Evolutionary conservation across 2,113 vertebrate species (phyloP).

Genomic region (Lonchura striata): DNA sequence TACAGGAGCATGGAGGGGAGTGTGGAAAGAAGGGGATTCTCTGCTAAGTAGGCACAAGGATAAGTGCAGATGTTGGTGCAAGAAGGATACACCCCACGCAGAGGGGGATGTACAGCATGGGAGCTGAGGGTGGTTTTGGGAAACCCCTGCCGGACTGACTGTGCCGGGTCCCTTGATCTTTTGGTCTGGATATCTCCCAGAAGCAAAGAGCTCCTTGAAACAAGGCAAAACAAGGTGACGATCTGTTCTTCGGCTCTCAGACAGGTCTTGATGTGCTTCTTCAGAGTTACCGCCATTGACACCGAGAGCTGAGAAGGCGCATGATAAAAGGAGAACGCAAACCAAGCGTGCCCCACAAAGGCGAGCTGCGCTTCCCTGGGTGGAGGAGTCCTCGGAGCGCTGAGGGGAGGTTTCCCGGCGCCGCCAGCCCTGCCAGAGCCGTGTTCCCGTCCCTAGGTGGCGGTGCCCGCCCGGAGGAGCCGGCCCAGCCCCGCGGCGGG

Average conservation of each 20-base stretch:
- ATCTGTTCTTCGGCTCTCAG: neutral
- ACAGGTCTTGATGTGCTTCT: neutral
- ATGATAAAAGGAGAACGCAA: neutral
- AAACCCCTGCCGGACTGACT: neutral
- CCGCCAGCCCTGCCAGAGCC: neutral
- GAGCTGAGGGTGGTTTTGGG: neutral
- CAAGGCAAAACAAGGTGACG: rapidly evolving
- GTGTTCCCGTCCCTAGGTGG: neutral
- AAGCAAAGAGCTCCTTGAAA: neutral
- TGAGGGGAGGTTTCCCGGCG: neutral
- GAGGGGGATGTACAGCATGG: neutral
- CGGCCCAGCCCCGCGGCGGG: neutral
- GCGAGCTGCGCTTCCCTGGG: neutral
- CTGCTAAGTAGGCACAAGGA: neutral
- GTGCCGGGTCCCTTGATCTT: neutral
- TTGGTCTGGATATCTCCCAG: neutral
- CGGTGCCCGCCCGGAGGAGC: neutral
- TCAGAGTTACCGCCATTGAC: neutral
- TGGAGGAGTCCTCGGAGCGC: rapidly evolving
- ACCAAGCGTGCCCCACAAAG: neutral
- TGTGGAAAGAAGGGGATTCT: neutral
- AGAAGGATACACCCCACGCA: neutral
- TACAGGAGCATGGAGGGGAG: neutral
- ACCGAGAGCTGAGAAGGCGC: neutral
- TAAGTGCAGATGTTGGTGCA: neutral